Conservation (phyloP, 1,140 invertebrate species). For the Lepidurus arcticus region DNA sequence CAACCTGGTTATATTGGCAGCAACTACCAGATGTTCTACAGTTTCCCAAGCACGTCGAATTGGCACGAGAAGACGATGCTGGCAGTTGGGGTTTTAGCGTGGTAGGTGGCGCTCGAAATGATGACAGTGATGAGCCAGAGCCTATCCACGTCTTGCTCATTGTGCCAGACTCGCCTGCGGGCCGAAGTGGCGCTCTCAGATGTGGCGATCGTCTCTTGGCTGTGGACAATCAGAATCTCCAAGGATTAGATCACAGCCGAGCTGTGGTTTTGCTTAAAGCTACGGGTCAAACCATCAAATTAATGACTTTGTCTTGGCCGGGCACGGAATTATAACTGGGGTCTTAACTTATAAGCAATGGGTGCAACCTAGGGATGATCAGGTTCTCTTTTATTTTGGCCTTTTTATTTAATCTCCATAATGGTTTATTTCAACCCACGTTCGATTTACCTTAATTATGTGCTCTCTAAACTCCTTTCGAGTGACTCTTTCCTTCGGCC, state of each 20-base stretch:
- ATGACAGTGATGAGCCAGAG: conserved; percentile 39
- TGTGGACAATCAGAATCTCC: conserved; percentile 49
- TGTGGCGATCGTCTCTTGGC: conserved; percentile 51
- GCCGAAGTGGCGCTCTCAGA: conserved; percentile 47
- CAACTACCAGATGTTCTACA: conserved; percentile 49
- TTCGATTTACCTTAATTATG: not conserved
- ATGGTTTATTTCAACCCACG: not conserved
- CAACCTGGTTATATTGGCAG: conserved; percentile 53
- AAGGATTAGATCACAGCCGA: conserved; percentile 46
- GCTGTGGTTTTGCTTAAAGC: conserved; percentile 49
- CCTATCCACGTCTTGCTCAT: conserved; percentile 52
- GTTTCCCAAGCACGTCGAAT: conserved; percentile 47
- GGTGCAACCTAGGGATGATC: not conserved
- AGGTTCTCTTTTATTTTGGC: not conserved
- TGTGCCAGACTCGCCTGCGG: conserved; percentile 49
- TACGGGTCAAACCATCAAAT: conserved; percentile 47
- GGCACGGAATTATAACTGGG: conserved; percentile 42
- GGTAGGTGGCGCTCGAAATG: conserved; percentile 45
- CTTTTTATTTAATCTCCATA: not conserved
- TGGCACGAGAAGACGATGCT: conserved; percentile 44
- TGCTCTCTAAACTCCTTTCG: not conserved
- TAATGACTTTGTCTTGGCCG: conserved; percentile 47
- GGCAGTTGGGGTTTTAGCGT: conserved; percentile 51
- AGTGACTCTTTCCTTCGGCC: not conserved
- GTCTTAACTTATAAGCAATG: not conserved